Evolutionary conservation across 2,797 vertebrate genomes (phyloP).

Genomic region (Phrynocephalus forsythii): DNA sequence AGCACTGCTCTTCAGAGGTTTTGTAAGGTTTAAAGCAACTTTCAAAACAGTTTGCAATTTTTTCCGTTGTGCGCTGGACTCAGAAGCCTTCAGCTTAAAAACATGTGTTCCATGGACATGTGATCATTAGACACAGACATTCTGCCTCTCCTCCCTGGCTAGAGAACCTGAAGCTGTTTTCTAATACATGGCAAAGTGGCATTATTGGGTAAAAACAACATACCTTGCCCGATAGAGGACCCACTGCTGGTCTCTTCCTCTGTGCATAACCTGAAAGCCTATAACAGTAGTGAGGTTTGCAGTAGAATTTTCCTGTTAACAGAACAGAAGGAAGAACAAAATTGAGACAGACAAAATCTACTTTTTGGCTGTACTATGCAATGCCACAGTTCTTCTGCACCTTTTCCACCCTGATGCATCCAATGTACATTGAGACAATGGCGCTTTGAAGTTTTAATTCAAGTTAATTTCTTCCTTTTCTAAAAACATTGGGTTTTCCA

Average conservation of each 20-base stretch:
- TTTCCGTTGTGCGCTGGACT: not conserved
- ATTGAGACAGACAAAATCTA: constrained; percentile 8
- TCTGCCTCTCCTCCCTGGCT: not conserved
- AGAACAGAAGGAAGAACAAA: constrained; percentile 31
- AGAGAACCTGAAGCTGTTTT: not conserved
- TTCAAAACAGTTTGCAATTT: not conserved
- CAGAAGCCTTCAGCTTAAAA: not conserved
- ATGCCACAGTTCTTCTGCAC: constrained; percentile 3
- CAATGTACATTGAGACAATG: constrained; percentile 24
- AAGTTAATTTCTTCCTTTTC: constrained; percentile 45
- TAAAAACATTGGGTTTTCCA: constrained; percentile 48
- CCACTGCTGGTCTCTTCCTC: constrained; percentile 91
- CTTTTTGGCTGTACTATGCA: not conserved
- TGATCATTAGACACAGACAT: not conserved
- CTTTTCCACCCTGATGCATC: not conserved
- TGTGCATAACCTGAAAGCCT: constrained; percentile 92
- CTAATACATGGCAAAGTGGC: fast-evolving
- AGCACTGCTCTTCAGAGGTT: not conserved
- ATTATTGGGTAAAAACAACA: constrained; percentile 6
- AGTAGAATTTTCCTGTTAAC: constrained; percentile 96
- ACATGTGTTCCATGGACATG: not conserved
- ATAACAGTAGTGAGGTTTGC: constrained; percentile 98
- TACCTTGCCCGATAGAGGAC: constrained; percentile 87
- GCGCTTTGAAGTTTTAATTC: constrained; percentile 55
- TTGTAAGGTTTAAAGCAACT: not conserved